These are phyloP conservation scores for Limnephilus rhombicus DNA, from an alignment of 2,888 invertebrate species.

Conservation along the genomic window DNA sequence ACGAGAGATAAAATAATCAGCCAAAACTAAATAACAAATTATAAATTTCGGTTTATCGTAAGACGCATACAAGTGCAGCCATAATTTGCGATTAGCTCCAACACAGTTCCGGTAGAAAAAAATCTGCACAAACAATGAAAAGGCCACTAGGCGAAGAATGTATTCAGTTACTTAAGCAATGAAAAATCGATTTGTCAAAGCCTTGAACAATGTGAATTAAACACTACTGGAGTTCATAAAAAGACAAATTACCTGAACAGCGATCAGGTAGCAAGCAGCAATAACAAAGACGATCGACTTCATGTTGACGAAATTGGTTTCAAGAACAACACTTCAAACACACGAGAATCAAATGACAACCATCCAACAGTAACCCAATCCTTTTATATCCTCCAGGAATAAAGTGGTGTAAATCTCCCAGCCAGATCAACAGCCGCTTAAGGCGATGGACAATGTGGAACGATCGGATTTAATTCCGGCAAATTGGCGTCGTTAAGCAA, in stretches of 20 bases:
- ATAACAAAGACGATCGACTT: constrained; percentile 73
- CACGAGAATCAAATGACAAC: constrained; percentile 13
- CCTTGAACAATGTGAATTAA: neutral
- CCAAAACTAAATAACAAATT: too few relatives aligned
- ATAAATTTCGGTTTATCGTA: too few relatives aligned
- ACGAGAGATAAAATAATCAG: too few relatives aligned
- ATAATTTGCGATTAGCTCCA: too few relatives aligned
- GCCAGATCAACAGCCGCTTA: constrained; percentile 39
- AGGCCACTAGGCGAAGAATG: too few relatives aligned
- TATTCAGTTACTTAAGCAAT: neutral
- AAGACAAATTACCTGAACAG: constrained; percentile 71
- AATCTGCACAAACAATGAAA: too few relatives aligned
- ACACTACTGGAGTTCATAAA: constrained; percentile 4
- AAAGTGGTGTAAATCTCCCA: constrained; percentile 12
- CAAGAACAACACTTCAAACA: constrained; percentile 13
- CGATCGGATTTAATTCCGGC: constrained; percentile 16
- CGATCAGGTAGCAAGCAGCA: constrained; percentile 72
- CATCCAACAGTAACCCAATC: neutral
- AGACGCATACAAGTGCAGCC: too few relatives aligned
- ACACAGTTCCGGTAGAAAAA: too few relatives aligned
- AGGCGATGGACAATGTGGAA: neutral
- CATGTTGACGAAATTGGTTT: constrained; percentile 68
- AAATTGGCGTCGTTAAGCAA: constrained; percentile 37
- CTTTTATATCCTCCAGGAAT: constrained; percentile 21
- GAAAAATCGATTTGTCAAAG: neutral